Conservation (phyloP, 2,113 vertebrate species). For the Psettodes erumei region DNA sequence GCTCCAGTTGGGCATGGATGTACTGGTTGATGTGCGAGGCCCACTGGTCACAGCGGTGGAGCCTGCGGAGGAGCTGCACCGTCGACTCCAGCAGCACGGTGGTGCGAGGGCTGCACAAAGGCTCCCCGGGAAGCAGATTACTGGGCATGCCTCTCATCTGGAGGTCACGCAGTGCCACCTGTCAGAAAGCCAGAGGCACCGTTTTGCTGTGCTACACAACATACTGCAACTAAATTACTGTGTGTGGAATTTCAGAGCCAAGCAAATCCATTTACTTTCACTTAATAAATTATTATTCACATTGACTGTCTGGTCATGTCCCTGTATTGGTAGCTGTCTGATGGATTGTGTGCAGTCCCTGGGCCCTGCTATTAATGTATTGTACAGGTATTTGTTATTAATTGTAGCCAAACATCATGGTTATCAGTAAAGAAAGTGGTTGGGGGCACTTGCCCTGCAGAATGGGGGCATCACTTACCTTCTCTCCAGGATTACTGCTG, state of each 20-base stretch:
- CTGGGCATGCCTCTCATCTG: conserved; percentile 86
- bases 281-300: not conserved
- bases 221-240: not conserved
- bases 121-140: conserved; percentile 84
- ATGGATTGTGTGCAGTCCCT: not conserved
- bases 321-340: not conserved
- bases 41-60: conserved; percentile 83
- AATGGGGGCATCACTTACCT: conserved; percentile 62
- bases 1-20: conserved; percentile 80
- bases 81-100: conserved; percentile 83
- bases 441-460: no score
- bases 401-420: not conserved
- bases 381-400: not conserved
- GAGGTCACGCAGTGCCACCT: conserved; percentile 85
- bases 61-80: conserved; percentile 80
- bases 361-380: not conserved
- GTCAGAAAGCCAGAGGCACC: not conserved
- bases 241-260: not conserved
- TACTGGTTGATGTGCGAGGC: conserved; percentile 80
- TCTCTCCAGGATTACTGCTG: conserved; percentile 88
- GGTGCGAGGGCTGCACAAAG: conserved; percentile 82
- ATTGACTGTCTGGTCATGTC: not conserved
- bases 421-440: not conserved
- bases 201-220: not conserved
- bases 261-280: not conserved